Conservation (phyloP, 2,113 vertebrate species). For the Poicephalus meyeri region DNA sequence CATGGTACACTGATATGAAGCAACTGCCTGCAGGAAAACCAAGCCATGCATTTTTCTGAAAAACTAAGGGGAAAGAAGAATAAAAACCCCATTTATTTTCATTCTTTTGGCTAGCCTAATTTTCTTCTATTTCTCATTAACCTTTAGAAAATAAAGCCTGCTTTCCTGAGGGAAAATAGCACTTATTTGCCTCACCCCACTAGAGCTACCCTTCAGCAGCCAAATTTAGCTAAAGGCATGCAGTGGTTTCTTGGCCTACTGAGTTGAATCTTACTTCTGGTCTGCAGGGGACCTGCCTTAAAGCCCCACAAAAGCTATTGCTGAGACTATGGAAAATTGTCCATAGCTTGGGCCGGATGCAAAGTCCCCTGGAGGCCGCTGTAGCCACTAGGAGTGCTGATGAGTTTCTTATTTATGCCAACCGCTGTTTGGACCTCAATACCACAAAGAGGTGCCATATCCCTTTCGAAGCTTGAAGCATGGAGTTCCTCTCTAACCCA, state of each 20-base stretch:
- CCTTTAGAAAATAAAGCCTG: slow-evolving; percentile 71
- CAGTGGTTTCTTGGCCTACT: slow-evolving; percentile 56
- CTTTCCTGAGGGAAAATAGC: slow-evolving; percentile 66
- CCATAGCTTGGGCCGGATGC: neutral
- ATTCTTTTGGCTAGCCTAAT: slow-evolving; percentile 74
- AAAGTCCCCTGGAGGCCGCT: slow-evolving; percentile 9
- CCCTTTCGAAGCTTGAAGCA: neutral
- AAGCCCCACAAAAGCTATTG: slow-evolving; percentile 31
- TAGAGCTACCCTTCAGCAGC: slow-evolving; percentile 46
- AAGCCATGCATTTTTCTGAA: slow-evolving; percentile 69
- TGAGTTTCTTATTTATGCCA: neutral
- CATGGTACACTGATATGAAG: slow-evolving; percentile 71
- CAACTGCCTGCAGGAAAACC: slow-evolving; percentile 71
- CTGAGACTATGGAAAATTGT: slow-evolving; percentile 49
- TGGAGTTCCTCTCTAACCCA: neutral
- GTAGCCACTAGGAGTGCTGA: neutral
- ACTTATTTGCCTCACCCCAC: slow-evolving; percentile 46
- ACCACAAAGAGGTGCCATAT: neutral
- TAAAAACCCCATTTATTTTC: slow-evolving; percentile 41
- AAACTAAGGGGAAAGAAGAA: slow-evolving; percentile 44
- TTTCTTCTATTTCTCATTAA: slow-evolving; percentile 73
- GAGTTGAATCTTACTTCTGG: slow-evolving; percentile 26
- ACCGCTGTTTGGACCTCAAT: neutral
- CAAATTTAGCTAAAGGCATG: slow-evolving; percentile 52
- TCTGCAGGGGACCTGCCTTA: slow-evolving; percentile 38